Evolutionary conservation across 2,797 vertebrate species (phyloP), one percentile per base, ranked within the genome.

Genomic region (Chelidonichthys spinosus): DNA sequence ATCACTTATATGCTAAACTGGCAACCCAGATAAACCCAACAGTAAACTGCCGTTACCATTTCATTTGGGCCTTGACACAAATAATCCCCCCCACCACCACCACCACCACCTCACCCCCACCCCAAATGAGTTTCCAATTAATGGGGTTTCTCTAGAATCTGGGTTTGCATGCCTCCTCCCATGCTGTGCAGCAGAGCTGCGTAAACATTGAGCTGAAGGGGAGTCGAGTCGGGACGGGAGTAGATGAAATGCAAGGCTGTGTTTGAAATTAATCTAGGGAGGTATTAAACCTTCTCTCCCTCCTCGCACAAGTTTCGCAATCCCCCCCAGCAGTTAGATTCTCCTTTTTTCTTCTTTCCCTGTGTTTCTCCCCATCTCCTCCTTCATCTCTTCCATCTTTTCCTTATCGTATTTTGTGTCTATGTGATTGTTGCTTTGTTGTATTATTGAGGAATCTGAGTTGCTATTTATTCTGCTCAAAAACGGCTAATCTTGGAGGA

Each of bases 141-240:
- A 90, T 87, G 71, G 72, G 76, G 73, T 68, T 80, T 82, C 25
- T 82, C 76, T 66, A 9, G 74, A 78, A 87, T 87, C 73, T 79
- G 81, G 71, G 82, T 88, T 86, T 36, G n/a, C 59, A 33, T 72
- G 78, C 69, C 72, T 81, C 69, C 47, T 79, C 79, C 52, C 79
- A 77, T 85, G 83, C 82, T 87, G 81, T 70, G 83, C 74, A 66
- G 42, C 85, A 33, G 54, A 85, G 85, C 61, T 78, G 63, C 75
- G 86, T 90, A 93, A 93, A 93, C 88, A 92, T 89, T 18, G 40
- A 85, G 83, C 72, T 66, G 55, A 71, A 54, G 36, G 33, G 55
- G 52, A 81, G 73, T 79, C 52, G 55, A 82, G 66, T 49, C 47
- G 52, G 52, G 82, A 83, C 74, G 69, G 40, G 54, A 72, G 71